Percentiles rank a stretch among this genome's conserved stretches.
These are phyloP conservation scores for Yponomeuta plumbellus DNA, from an alignment of 2,888 invertebrate genomes.

Conservation along the genomic window DNA sequence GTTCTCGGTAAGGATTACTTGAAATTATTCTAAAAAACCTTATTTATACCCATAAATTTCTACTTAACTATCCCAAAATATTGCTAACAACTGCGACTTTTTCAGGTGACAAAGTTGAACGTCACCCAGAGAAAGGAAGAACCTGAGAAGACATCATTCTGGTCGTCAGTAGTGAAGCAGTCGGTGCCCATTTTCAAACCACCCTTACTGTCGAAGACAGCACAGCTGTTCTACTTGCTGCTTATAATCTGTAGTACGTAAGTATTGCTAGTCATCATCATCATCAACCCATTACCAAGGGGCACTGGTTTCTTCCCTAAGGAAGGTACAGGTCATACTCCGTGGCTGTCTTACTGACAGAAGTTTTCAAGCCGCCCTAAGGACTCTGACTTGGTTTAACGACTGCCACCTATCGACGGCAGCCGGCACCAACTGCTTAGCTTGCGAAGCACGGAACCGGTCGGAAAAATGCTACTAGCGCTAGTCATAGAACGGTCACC, in stretches of 20 bases:
- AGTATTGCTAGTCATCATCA: constrained; percentile 39
- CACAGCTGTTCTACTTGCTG: constrained; percentile 70
- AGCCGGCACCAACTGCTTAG: too few species aligned
- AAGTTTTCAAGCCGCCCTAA: too few species aligned
- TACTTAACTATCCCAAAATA: not conserved
- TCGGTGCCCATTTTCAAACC: constrained; percentile 68
- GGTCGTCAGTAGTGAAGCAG: constrained; percentile 60
- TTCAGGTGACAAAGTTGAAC: constrained; percentile 37
- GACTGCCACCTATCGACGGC: too few species aligned
- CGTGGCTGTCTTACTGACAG: too few species aligned
- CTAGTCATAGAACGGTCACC: too few species aligned
- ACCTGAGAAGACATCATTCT: constrained; percentile 33
- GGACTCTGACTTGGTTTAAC: too few species aligned
- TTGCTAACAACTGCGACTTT: constrained; percentile 14
- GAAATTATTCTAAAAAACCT: not conserved
- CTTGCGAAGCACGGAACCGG: too few species aligned
- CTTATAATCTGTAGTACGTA: constrained; percentile 78
- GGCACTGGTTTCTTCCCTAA: too few species aligned
- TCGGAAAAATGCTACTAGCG: too few species aligned
- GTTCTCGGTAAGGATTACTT: constrained; percentile 36
- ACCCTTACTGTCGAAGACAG: constrained; percentile 67
- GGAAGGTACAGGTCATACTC: too few species aligned
- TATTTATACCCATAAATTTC: not conserved
- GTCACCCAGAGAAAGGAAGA: constrained; percentile 12
- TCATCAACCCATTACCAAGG: too few species aligned